Percentiles rank a stretch among this genome's conserved stretches.
Conservation (phyloP, 1,140 invertebrate genomes). For the Goniozus legneri region DNA sequence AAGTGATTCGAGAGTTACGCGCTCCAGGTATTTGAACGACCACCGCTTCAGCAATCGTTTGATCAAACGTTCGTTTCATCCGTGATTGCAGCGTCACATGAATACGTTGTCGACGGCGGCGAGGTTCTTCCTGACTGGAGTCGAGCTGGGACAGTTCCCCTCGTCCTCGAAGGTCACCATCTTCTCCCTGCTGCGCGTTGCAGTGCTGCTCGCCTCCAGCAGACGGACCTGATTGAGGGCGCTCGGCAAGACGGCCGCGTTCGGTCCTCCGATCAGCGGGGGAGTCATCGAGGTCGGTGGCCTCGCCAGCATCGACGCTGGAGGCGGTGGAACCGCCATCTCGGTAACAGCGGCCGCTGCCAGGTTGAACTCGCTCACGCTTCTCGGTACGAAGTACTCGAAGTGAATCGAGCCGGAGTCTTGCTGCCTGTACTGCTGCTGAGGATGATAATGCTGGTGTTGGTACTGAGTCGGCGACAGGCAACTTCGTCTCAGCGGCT, state of each 20-base stretch:
- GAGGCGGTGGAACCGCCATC: constrained; percentile 53
- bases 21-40: too few species aligned
- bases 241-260: constrained; percentile 20
- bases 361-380: constrained; percentile 76
- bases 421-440: constrained; percentile 30
- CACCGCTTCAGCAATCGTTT: too few species aligned
- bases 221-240: constrained; percentile 34
- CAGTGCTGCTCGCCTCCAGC: constrained; percentile 38
- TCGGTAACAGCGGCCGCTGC: constrained; percentile 58
- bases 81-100: constrained; percentile 57
- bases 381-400: constrained; percentile 79
- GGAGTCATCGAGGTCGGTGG: constrained; percentile 26
- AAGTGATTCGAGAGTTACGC: too few species aligned
- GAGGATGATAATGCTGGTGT: constrained; percentile 27
- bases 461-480: constrained; percentile 39
- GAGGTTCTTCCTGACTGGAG: constrained; percentile 45
- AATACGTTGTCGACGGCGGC: constrained; percentile 57
- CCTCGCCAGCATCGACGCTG: constrained; percentile 37
- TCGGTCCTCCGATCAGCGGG: constrained; percentile 17
- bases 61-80: too few species aligned
- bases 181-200: constrained; percentile 62
- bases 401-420: constrained; percentile 61
- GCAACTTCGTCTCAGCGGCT: constrained; percentile 62
- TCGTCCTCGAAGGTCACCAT: constrained; percentile 82
- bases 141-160: constrained; percentile 41